Conservation (phyloP, 2,888 invertebrate species). For the Morpho helenor region DNA sequence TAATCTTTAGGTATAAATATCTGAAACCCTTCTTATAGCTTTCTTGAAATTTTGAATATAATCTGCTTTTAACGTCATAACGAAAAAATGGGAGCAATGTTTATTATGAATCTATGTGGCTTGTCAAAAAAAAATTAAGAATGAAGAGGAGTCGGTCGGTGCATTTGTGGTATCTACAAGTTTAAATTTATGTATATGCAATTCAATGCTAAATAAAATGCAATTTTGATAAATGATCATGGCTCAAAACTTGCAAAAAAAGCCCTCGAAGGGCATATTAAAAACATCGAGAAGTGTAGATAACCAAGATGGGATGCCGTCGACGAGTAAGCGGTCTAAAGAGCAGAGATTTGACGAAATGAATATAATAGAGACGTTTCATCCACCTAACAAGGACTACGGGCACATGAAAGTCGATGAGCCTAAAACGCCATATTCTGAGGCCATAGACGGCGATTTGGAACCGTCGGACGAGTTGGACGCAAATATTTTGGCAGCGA, state of each 20-base stretch:
- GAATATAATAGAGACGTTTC: conserved; percentile 98
- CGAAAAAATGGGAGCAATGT: no score
- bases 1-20: no score
- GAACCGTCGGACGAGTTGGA: conserved; percentile 81
- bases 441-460: conserved; percentile 80
- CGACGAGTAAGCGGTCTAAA: conserved; percentile 71
- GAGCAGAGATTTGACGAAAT: conserved; percentile 97
- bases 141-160: conserved; percentile 9
- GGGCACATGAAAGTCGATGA: conserved; percentile 99
- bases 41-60: no score
- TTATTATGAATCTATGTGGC: not conserved
- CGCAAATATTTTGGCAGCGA: conserved; percentile 87
- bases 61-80: no score
- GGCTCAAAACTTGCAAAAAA: conserved; percentile 90
- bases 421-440: conserved; percentile 94
- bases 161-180: conserved; percentile 5
- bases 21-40: no score
- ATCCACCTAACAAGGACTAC: conserved; percentile 98
- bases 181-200: conserved; percentile 10
- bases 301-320: conserved; percentile 74
- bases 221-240: conserved; percentile 54
- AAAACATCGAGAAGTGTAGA: conserved; percentile 96
- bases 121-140: conserved; percentile 9
- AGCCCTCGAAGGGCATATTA: conserved; percentile 93
- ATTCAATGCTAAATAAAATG: conserved; percentile 37